These are phyloP conservation scores for Leptinotarsa texana DNA, from an alignment of 1,140 invertebrate genomes.

Conservation along the genomic window DNA sequence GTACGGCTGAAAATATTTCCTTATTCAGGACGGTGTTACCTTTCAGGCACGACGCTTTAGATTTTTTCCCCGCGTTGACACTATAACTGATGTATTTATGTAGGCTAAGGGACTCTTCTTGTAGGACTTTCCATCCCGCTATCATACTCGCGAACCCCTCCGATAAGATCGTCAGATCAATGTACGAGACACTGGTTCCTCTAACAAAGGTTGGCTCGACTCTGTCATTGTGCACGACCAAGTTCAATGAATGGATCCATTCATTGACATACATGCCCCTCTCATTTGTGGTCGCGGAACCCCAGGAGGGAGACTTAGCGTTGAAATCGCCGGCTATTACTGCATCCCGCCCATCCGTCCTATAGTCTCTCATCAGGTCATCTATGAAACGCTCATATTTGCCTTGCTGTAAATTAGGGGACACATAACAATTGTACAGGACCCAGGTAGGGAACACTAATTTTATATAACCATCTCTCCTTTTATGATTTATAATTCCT, in stretches of 20 bases:
- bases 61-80: not conserved
- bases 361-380: not conserved
- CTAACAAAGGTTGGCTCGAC: slow-evolving; percentile 14
- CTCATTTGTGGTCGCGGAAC: too few relatives aligned
- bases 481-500: not conserved
- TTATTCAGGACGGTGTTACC: too few relatives aligned
- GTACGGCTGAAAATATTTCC: too few relatives aligned
- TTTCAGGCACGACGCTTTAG: too few relatives aligned
- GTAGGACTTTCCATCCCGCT: slow-evolving; percentile 2
- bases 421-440: slow-evolving; percentile 6
- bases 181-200: not conserved
- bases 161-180: slow-evolving; percentile 7
- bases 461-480: not conserved
- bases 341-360: not conserved
- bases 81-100: slow-evolving; percentile 9
- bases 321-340: too few relatives aligned
- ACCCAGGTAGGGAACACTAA: not conserved
- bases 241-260: not conserved
- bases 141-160: not conserved
- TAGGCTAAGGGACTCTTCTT: not conserved
- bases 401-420: not conserved
- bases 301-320: too few relatives aligned
- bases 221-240: not conserved
- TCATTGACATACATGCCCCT: not conserved
- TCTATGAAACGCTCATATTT: not conserved